These are phyloP conservation scores for Arothron firmamentum DNA, from an alignment of 2,113 vertebrate species.

Conservation along the genomic window DNA sequence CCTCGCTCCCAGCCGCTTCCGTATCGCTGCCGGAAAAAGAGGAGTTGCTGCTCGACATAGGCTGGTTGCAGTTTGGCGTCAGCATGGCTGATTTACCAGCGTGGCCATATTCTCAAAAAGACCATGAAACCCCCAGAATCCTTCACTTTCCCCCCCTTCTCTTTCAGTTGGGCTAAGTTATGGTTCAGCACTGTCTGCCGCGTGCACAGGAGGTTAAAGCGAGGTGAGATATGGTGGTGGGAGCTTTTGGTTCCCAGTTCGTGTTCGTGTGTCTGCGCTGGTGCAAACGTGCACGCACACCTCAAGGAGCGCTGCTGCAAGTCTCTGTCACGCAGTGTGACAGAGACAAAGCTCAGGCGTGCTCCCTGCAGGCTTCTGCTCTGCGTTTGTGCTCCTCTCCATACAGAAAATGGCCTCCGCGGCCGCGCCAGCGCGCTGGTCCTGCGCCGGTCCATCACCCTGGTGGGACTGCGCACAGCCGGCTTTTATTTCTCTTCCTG, in stretches of 20 bases:
- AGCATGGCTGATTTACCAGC: constrained; percentile 39
- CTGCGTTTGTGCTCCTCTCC: constrained; percentile 62
- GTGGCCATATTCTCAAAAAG: constrained; percentile 14
- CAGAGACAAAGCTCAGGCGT: constrained; percentile 67
- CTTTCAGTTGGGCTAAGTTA: constrained; percentile 31
- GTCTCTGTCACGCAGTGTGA: constrained; percentile 62
- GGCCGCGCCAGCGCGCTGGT: constrained; percentile 32
- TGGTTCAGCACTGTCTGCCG: constrained; percentile 20
- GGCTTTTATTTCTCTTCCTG: constrained; percentile 5
- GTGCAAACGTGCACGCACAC: constrained; percentile 43
- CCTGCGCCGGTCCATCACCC: constrained; percentile 54
- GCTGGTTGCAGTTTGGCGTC: constrained; percentile 20
- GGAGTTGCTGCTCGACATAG: constrained; percentile 27
- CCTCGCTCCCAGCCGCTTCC: constrained; percentile 37
- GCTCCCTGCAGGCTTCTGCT: constrained; percentile 60
- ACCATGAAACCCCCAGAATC: constrained; percentile 12
- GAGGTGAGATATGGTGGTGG: constrained; percentile 10
- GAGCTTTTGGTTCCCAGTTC: constrained; percentile 21
- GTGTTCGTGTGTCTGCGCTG: not conserved
- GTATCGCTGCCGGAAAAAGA: constrained; percentile 53
- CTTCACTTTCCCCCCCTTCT: constrained; percentile 18
- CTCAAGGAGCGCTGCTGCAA: constrained; percentile 51
- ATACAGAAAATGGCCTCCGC: constrained; percentile 61
- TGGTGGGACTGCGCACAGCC: constrained; percentile 33
- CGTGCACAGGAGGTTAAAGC: constrained; percentile 25